Base-by-base conservation (phyloP, 2,797 vertebrate genomes). In the Acipenser transmontanus region DNA sequence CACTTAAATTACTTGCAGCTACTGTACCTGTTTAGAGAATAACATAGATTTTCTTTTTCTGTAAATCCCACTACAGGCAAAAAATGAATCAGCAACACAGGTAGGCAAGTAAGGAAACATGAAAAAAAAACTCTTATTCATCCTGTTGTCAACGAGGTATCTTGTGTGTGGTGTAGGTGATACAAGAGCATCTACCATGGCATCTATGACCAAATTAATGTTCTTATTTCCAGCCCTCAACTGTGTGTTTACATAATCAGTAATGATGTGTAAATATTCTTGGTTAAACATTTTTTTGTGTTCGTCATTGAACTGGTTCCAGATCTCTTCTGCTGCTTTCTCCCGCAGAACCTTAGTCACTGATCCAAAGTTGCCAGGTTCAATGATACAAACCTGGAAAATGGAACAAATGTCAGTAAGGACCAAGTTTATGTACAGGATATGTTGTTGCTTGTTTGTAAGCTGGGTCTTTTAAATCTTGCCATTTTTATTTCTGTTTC, bases 331-430 rank as follows among this genome's bases (percentile, higher is more conserved):
- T 0, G 63, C 6, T 0, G 76, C 76, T 69, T 80, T 87, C 47
- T 50, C 68, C 67, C 50, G 77, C 34, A 84, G 7, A 63, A 87
- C 86, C 62, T 77, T 82, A 59, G 84, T 86, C 65, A 84, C 84
- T 13, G 54, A 69, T 17, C 82, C 78, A n/a, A 87, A 87, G 20
- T 86, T 84, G 6, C 87, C 87, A 49, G 72, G 73, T 50, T 70
- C 69, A 61, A 74, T 69, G 12, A 69, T 69, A 63, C 70, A 74
- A 66, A 74, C 71, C 72, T 76, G 47, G 48, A 61, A 49, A 63
- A 14, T 34, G 6, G 8, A 14, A 60, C n/a, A 13, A 59, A 63
- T 14, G 7, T n/a, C 10, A 7, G 12, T 54, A 34, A 34, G 34
- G 34, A 34, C 34, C 34, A 34, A 34, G 34, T 34, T 34, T 34